Evolutionary conservation across 2,797 vertebrate species (phyloP), one percentile per base, ranked within the genome.

Genomic region (Dendrocincla tyrannina): DNA sequence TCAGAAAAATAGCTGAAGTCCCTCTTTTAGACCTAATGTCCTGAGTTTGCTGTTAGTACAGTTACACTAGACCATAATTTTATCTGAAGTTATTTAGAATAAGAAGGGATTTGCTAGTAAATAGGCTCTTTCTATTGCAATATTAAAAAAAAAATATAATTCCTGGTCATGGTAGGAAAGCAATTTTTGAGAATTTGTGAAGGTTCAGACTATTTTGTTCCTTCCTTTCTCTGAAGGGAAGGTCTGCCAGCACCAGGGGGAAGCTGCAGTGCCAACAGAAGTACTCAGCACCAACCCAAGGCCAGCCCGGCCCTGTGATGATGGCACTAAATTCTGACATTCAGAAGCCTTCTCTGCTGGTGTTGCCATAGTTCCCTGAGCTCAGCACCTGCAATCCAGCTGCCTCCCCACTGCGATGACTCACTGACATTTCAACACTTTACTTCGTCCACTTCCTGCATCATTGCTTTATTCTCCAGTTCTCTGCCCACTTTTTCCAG

Each of bases 311-410:
- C 73, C 88, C 79, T 94, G 79, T 86, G 93, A 95, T 73, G 88
- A 89, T 60, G 88, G 88, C 88, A 89, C 79, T 89, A 46, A 81
- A 93, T 82, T 78, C 84, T 87, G 91, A 90, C 74, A 80, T 52
- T 85, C 89, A 76, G 74, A 52, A 91, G 95, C 81, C 46, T 85
- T 88, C 49, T 77, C 67, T 85, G 76, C 68, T 87, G 74, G 76
- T 74, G 85, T 89, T 96, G 89, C 75, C 80, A 85, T 75, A 89
- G 93, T 10, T 95, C 60, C 95, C 88, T 39, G 76, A 84, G 81
- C 93, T 96, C 95, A 85, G 84, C 93, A 96, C 95, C 95, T 96
- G 96, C 89, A 81, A 52, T 52, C 91, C 94, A 97, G 93, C 95
- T 96, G 93, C 89, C 77, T 96, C 72, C 85, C 91, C 87, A 59